A percentile compares a stretch with the other conserved stretches of the same genome.
phyloP scores from a whole-genome alignment of 2,113 vertebrate species.

The Rhinoderma darwinii region DNA sequence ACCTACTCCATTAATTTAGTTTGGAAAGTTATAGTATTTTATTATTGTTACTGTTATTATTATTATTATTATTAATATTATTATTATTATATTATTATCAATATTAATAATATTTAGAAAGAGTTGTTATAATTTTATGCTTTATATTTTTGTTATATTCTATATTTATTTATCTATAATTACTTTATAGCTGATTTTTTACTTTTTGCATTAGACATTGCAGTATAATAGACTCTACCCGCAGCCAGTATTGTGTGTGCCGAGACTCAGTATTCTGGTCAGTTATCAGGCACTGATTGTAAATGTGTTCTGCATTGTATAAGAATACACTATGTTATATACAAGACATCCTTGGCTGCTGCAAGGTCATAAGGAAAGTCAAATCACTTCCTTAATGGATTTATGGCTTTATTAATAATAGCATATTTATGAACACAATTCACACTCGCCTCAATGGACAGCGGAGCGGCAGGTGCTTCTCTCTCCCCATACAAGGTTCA shows the following conservation, averaged over 20 bases:
- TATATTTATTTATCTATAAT: not conserved
- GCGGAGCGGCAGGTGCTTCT: not conserved
- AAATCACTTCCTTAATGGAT: slow-evolving; percentile 9
- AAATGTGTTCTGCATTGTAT: slow-evolving; percentile 2
- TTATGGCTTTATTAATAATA: slow-evolving; percentile 25
- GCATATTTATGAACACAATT: slow-evolving; percentile 28
- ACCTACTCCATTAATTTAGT: no score
- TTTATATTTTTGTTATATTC: not conserved
- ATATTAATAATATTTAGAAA: no score
- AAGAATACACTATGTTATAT: not conserved
- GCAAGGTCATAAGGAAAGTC: slow-evolving; percentile 31
- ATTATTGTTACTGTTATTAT: no score
- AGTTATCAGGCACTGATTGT: not conserved
- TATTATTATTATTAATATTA: no score
- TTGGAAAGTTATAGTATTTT: no score
- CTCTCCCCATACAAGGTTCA: not conserved
- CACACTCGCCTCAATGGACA: not conserved
- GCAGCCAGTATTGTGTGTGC: not conserved
- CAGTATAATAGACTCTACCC: not conserved
- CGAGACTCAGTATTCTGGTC: not conserved
- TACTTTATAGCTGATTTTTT: not conserved
- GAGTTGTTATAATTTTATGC: not conserved
- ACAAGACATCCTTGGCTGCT: not conserved
- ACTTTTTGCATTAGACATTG: not conserved
- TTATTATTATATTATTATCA: no score